phyloP scores from a whole-genome alignment of 2,888 invertebrate species.

The Hoplodrina blanda region DNA sequence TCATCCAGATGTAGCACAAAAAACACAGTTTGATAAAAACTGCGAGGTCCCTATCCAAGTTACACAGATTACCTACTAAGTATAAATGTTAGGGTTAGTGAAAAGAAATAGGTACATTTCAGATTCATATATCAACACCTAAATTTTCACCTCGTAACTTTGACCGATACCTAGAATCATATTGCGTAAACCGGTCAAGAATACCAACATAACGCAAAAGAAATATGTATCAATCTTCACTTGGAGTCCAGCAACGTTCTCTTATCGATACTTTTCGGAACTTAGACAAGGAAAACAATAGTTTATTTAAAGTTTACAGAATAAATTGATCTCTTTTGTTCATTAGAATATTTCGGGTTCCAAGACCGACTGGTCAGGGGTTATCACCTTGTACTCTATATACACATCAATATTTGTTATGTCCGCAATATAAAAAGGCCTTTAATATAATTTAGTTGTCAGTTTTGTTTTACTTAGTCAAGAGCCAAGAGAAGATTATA shows the following conservation, averaged over 20 bases:
- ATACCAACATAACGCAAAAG: not conserved
- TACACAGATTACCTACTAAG: too few relatives aligned
- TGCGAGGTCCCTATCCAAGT: too few relatives aligned
- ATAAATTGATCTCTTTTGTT: conserved; percentile 5
- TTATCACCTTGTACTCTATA: conserved; percentile 61
- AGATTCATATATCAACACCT: too few relatives aligned
- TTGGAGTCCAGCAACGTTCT: not conserved
- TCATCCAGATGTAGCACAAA: too few relatives aligned
- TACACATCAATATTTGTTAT: conserved; percentile 69
- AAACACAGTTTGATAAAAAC: too few relatives aligned
- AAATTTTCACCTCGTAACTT: not conserved
- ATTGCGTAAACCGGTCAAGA: not conserved
- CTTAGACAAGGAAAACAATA: not conserved
- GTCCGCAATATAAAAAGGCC: conserved; percentile 70
- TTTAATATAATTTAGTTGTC: conserved; percentile 14
- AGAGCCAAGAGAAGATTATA: conserved; percentile 45
- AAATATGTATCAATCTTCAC: not conserved
- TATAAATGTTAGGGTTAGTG: too few relatives aligned
- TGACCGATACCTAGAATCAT: not conserved
- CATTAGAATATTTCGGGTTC: conserved; percentile 28
- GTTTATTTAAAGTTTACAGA: not conserved
- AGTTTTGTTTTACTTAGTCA: conserved; percentile 47
- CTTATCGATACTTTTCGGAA: not conserved
- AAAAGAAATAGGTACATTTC: too few relatives aligned
- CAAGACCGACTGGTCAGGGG: conserved; percentile 60